Conservation (phyloP, 1,140 invertebrate species). For the Pseudomyrmex dendroicus region DNA sequence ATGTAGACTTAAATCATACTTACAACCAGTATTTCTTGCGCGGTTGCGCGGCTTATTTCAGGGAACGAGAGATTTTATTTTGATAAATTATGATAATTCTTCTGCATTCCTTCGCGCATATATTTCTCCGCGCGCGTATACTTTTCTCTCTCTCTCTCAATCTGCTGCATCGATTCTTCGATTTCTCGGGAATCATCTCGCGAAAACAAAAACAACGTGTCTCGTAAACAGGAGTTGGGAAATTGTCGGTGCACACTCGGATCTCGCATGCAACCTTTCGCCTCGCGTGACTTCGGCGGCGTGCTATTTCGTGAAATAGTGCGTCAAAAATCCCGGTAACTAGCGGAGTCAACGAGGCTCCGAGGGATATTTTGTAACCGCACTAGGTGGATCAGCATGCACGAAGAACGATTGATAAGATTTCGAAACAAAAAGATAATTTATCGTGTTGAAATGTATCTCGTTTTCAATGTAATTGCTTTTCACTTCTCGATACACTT, state of each 20-base stretch:
- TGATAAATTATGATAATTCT: too few species aligned
- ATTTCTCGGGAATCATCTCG: neutral
- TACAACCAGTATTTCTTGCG: conserved; percentile 41
- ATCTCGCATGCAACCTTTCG: conserved; percentile 26
- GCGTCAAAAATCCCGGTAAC: conserved; percentile 19
- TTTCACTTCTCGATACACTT: too few species aligned
- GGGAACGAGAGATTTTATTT: neutral
- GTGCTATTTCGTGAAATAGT: conserved; percentile 1
- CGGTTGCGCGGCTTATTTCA: neutral
- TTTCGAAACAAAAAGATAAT: too few species aligned
- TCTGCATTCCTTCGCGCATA: too few species aligned
- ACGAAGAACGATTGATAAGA: neutral
- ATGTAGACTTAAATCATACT: conserved; percentile 18
- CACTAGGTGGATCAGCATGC: neutral
- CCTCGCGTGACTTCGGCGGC: conserved; percentile 42
- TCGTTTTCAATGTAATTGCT: too few species aligned
- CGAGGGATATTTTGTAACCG: neutral
- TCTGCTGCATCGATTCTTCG: conserved; percentile 13
- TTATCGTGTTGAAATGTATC: too few species aligned
- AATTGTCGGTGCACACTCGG: conserved; percentile 36
- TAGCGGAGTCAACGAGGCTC: conserved; percentile 20
- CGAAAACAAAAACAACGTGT: conserved; percentile 4
- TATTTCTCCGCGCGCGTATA: neutral
- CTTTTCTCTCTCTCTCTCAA: too few species aligned
- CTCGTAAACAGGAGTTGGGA: conserved; percentile 19